A percentile compares a stretch with the other conserved stretches of the same genome.
phyloP scores from a whole-genome alignment of 2,113 vertebrate genomes.

The Triplophysa rosa region DNA sequence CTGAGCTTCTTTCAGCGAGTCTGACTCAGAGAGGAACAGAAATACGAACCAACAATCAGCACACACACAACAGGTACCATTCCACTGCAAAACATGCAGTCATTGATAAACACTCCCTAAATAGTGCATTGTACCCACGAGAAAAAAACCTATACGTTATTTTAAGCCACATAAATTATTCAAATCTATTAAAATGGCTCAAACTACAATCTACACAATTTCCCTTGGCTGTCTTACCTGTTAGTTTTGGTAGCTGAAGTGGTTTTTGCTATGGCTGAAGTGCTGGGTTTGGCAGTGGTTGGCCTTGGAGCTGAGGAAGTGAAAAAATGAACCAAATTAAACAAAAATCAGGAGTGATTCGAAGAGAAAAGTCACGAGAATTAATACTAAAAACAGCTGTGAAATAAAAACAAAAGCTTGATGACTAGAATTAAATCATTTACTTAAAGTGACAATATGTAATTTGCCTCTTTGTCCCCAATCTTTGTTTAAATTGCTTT shows the following conservation, averaged over 20 bases:
- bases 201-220: not conserved
- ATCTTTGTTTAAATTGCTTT: too few relatives aligned
- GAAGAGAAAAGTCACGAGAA: not conserved
- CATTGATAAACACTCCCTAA: not conserved
- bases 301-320: constrained; percentile 50
- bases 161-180: not conserved
- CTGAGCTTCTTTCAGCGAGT: constrained; percentile 6
- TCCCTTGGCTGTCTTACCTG: constrained; percentile 62
- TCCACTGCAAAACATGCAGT: constrained; percentile 4
- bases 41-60: constrained; percentile 20
- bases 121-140: not conserved
- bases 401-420: not conserved
- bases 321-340: not conserved
- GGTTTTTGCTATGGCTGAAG: constrained; percentile 56
- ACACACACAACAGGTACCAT: constrained; percentile 3
- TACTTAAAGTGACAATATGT: too few relatives aligned
- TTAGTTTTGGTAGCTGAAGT: constrained; percentile 60
- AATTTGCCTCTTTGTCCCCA: too few relatives aligned
- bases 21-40: constrained; percentile 10
- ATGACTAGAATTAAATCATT: not conserved
- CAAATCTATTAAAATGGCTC: constrained; percentile 46
- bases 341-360: not conserved
- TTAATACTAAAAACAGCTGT: not conserved
- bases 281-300: constrained; percentile 56
- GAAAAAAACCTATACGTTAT: not conserved